These are phyloP conservation scores for Taxidea taxus DNA, from an alignment of 2,113 vertebrate genomes.

Conservation along the genomic window DNA sequence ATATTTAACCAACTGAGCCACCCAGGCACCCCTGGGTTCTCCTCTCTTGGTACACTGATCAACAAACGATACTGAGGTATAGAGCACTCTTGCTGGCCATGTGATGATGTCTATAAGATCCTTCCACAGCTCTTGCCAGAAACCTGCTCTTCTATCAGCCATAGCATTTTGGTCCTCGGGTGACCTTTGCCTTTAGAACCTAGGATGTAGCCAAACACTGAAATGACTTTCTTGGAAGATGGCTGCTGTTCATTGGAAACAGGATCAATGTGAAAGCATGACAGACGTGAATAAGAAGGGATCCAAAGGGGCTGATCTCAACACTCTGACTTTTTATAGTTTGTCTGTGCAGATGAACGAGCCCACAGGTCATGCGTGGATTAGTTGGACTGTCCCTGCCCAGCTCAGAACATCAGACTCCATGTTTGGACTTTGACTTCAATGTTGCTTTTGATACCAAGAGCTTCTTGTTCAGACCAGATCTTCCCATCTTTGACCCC, in stretches of 20 bases:
- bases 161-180: accelerated
- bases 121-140: not conserved
- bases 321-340: not conserved
- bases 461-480: not conserved
- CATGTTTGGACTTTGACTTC: not conserved
- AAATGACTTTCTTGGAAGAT: not conserved
- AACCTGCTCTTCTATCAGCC: not conserved
- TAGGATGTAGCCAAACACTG: not conserved
- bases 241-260: not conserved
- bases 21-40: not conserved
- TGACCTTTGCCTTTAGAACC: not conserved
- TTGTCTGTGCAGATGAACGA: too few species aligned
- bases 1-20: not conserved
- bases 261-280: not conserved
- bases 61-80: not conserved
- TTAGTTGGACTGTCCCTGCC: too few species aligned
- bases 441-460: not conserved
- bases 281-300: too few species aligned
- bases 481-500: not conserved
- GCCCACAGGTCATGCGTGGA: accelerated
- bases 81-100: not conserved
- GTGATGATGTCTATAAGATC: too few species aligned
- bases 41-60: not conserved
- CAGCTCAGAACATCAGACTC: not conserved
- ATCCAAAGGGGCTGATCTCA: too few species aligned